Evolutionary conservation across 1,140 invertebrate genomes (phyloP), one percentile per base, ranked within the genome.

Genomic region (Triops cancriformis): DNA sequence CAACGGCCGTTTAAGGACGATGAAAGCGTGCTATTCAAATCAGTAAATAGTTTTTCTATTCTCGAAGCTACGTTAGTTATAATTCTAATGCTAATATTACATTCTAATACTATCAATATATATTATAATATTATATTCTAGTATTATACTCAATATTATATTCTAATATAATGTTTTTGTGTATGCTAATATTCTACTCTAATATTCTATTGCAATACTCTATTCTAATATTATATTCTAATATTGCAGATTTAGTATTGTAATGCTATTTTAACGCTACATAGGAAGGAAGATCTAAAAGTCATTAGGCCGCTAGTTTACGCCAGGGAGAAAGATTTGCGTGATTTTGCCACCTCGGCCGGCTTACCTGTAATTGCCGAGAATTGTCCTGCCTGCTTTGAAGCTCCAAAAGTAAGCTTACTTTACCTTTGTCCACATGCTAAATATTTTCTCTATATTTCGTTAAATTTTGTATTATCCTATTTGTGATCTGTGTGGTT

Each of bases 301-400:
- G 90, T 97, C 9, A 92, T 96, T 75, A 87, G 95, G 75, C 95
- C 95, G 1, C 93, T 96, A 82, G 91, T 94, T 1, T 95, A 94
- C 84, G 93, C 96, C 3, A 86, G 94, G 43, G 93, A 94, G 81
- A 92, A 91, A 81, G 85, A 89, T 14, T 81, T 94, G 9, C 86
- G 89, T 43, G 86, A 89, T 72, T 94, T 94, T 86, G 88, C 89
- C 5, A 90, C 89, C 78, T 86, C 86, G 79, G 88, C 89, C 80
- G 89, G 90, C 76, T 84, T 94, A 2, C 90, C 91, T 9, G 83
- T 90, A 11, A 89, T 90, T 51, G 84, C 86, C 37, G 88, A 90
- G 82, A 89, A 88, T 79, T 89, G 88, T 82, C 88, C 87, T 12
- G 87, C 88, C 14, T 89, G 88, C 80, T 90, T 91, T 83, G 88